Conservation (phyloP, 2,113 vertebrate genomes). For the Taurulus bubalis region DNA sequence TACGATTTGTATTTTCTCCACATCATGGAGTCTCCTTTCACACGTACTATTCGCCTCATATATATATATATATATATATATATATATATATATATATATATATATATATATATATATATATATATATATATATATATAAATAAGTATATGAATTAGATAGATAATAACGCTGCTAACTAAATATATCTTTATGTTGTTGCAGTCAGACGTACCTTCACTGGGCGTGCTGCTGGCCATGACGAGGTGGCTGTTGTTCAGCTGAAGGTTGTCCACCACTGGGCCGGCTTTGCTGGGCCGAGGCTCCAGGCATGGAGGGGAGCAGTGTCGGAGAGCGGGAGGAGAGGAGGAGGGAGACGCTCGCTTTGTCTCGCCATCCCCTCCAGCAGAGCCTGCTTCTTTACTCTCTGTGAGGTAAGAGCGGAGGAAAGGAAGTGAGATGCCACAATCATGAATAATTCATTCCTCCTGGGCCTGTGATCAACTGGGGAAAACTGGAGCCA, state of each 20-base stretch:
- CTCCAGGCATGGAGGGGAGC: constrained; percentile 68
- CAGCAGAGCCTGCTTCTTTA: constrained; percentile 62
- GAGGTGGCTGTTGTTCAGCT: constrained; percentile 78
- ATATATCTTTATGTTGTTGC: neutral
- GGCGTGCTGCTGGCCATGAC: constrained; percentile 73
- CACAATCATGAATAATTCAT: neutral
- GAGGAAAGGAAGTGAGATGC: neutral
- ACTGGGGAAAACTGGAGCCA: neutral
- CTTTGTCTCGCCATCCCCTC: constrained; percentile 75
- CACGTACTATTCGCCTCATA: too few species aligned
- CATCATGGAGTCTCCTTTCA: neutral
- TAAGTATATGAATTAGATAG: neutral
- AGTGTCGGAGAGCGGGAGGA: constrained; percentile 50
- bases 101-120: too few species aligned
- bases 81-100: too few species aligned
- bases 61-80: too few species aligned
- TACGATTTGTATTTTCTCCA: neutral
- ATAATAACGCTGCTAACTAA: neutral
- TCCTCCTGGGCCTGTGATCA: neutral
- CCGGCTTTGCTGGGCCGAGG: constrained; percentile 56
- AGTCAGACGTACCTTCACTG: constrained; percentile 74
- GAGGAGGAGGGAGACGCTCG: constrained; percentile 72
- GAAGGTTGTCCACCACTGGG: constrained; percentile 73
- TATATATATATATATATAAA: too few species aligned
- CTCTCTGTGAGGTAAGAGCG: constrained; percentile 52